Percentiles rank a stretch among this genome's conserved stretches.
phyloP scores from a whole-genome alignment of 2,797 vertebrate species.

The Acanthiza pusilla region DNA sequence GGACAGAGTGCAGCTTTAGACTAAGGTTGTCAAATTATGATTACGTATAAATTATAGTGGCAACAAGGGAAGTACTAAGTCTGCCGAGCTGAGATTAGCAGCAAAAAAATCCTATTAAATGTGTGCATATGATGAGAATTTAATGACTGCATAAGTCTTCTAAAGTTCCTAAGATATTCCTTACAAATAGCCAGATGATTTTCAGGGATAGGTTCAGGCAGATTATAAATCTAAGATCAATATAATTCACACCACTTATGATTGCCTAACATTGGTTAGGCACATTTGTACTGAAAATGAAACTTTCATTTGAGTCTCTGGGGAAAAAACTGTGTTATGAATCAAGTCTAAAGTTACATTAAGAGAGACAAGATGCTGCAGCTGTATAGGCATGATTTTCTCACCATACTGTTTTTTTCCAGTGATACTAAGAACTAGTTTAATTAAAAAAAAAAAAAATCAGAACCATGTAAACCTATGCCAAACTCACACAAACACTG shows the following conservation, averaged over 20 bases:
- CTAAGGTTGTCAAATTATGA: conserved; percentile 37
- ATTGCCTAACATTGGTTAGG: not conserved
- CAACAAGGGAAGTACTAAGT: conserved; percentile 30
- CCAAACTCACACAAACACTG: not conserved
- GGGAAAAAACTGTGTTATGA: not conserved
- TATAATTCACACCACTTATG: not conserved
- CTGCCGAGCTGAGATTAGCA: conserved; percentile 47
- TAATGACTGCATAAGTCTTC: conserved; percentile 28
- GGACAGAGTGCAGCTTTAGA: conserved; percentile 15
- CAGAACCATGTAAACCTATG: not conserved
- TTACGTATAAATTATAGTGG: conserved; percentile 42
- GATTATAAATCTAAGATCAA: conserved; percentile 11
- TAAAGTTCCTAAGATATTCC: conserved; percentile 31
- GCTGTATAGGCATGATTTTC: not conserved
- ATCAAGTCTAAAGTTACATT: not conserved
- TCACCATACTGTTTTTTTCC: not conserved
- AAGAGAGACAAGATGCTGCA: not conserved
- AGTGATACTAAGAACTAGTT: not conserved
- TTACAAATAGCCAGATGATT: not conserved
- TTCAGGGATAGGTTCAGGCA: not conserved
- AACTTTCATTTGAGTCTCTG: not conserved
- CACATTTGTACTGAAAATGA: not conserved
- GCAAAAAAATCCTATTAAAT: conserved; percentile 21
- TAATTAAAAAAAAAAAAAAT: not conserved
- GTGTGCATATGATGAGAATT: not conserved